Evolutionary conservation across 35 echinoderm and acorn worm genomes (phyloP).

Genomic region (Apostichopus japonicus): DNA sequence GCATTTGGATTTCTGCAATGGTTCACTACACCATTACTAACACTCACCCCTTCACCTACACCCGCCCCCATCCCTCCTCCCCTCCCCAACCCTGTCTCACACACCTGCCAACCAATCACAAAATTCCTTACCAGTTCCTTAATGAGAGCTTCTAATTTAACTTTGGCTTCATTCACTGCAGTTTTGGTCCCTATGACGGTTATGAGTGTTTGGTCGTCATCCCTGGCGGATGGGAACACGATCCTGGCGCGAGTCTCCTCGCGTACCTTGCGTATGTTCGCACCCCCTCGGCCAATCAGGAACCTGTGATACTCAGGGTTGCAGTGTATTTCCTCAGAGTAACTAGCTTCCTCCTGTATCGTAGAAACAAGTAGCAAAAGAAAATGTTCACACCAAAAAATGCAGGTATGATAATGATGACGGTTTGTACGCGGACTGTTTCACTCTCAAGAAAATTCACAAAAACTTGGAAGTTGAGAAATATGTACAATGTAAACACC

Average conservation of each 20-base stretch:
- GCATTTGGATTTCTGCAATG: too few species aligned
- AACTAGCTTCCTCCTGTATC: constrained; percentile 86
- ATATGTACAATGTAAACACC: too few species aligned
- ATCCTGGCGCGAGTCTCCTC: constrained; percentile 91
- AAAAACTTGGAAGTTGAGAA: too few species aligned
- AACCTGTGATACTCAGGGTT: constrained; percentile 97
- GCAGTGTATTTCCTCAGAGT: constrained; percentile 84
- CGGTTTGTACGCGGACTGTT: too few species aligned
- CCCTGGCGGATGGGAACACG: constrained; percentile 83
- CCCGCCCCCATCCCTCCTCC: too few species aligned
- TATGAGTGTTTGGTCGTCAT: constrained; percentile 95
- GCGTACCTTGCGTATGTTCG: constrained; percentile 95
- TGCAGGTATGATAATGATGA: too few species aligned
- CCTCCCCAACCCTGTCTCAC: too few species aligned
- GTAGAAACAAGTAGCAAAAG: not conserved
- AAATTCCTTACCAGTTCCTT: constrained; percentile 82
- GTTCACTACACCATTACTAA: too few species aligned
- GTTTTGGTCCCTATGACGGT: constrained; percentile 92
- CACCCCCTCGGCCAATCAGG: constrained; percentile 91
- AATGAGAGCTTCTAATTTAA: constrained; percentile 71
- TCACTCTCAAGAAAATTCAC: too few species aligned
- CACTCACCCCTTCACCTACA: too few species aligned
- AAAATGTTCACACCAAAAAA: too few species aligned
- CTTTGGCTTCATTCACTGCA: constrained; percentile 81
- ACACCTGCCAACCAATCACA: not conserved